Conservation (phyloP, 92 coral and sea anemone genomes). For the Siderastrea siderea region DNA sequence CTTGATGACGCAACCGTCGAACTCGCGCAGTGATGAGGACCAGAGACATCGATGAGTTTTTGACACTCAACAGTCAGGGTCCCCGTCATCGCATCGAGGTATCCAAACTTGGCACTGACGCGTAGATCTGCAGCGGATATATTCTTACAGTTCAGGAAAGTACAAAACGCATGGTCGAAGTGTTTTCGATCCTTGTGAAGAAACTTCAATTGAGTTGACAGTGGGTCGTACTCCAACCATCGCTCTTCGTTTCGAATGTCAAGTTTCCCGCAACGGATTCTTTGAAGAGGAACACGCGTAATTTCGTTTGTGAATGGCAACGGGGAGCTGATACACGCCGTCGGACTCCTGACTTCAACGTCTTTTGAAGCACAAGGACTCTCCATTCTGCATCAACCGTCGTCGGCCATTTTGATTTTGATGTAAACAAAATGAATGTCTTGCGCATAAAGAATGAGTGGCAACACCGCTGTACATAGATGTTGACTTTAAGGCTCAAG, state of each 20-base stretch:
- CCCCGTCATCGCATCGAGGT: constrained; percentile 92
- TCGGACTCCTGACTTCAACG: constrained; percentile 1
- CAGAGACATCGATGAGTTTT: constrained; percentile 50
- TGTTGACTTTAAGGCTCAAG: constrained; percentile 33
- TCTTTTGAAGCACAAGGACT: neutral
- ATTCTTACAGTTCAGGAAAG: constrained; percentile 70
- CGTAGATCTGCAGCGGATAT: constrained; percentile 93
- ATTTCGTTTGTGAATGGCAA: constrained; percentile 19
- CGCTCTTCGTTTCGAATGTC: constrained; percentile 80
- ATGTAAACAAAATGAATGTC: constrained; percentile 74
- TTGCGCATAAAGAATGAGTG: constrained; percentile 18
- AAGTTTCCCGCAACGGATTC: constrained; percentile 85
- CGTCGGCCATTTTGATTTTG: constrained; percentile 78
- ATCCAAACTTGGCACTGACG: constrained; percentile 92
- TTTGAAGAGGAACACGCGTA: constrained; percentile 76
- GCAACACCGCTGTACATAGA: constrained; percentile 41
- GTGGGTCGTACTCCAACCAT: constrained; percentile 89
- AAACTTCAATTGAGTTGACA: constrained; percentile 63
- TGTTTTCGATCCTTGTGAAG: constrained; percentile 79
- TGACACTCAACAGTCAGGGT: constrained; percentile 85
- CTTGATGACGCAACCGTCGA: constrained; percentile 20
- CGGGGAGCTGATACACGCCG: constrained; percentile 25
- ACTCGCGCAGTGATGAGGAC: constrained; percentile 18
- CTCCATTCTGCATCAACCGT: constrained; percentile 3
- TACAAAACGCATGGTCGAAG: constrained; percentile 74